Conservation (phyloP, 2,888 invertebrate genomes). For the Lottia gigantea region DNA sequence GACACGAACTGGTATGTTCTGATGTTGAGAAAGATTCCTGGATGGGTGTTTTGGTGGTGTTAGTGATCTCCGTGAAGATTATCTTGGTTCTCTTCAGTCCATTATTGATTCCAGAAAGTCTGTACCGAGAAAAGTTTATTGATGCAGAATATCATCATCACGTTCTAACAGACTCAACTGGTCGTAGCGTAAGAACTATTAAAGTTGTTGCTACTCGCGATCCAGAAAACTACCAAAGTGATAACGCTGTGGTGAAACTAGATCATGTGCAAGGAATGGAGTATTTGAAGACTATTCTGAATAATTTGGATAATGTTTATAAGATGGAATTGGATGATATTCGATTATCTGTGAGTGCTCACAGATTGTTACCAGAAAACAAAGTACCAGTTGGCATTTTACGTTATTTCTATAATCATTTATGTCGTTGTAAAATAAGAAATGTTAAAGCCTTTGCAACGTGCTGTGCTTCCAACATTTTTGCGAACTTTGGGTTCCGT, state of each 20-base stretch:
- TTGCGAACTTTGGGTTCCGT: conserved; percentile 23
- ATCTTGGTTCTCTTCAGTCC: conserved; percentile 54
- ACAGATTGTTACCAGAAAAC: conserved; percentile 41
- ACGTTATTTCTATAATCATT: conserved; percentile 43
- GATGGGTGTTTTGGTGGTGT: conserved; percentile 41
- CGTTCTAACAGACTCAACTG: neutral
- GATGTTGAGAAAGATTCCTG: conserved; percentile 37
- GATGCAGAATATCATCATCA: neutral
- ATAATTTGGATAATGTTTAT: conserved; percentile 30
- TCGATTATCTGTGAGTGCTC: conserved; percentile 39
- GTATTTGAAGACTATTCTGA: conserved; percentile 31
- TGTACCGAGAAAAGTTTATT: conserved; percentile 38
- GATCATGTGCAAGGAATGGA: conserved; percentile 29
- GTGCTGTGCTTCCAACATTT: conserved; percentile 36
- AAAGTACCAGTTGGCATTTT: conserved; percentile 47
- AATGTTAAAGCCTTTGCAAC: conserved; percentile 40
- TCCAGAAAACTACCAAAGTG: conserved; percentile 26
- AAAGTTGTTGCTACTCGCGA: conserved; percentile 18
- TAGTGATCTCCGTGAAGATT: conserved; percentile 47
- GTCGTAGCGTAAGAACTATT: neutral
- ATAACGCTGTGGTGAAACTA: conserved; percentile 25
- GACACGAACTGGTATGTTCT: conserved; percentile 25
- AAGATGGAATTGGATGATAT: conserved; percentile 33
- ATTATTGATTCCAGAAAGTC: conserved; percentile 42
- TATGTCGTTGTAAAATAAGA: conserved; percentile 54